Evolutionary conservation across 2,797 vertebrate species (phyloP), one percentile per base, ranked within the genome.

Genomic region (Sarcophilus harrisii): DNA sequence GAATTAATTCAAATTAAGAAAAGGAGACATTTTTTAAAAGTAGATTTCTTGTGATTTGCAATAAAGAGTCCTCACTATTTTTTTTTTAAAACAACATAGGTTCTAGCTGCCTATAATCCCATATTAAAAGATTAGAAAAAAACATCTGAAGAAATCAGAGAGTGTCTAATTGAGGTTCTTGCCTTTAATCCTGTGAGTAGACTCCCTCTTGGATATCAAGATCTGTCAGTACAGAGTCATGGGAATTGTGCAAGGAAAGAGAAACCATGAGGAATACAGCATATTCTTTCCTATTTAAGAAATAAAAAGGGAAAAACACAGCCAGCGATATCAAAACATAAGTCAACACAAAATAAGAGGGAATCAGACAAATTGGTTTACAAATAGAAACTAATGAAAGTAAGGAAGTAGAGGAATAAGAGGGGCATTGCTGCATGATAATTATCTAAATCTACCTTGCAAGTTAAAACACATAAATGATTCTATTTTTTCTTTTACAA

Each of bases 61-160:
- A 98, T 98, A 98, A 98, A 98, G 96, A 93, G 97, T 96, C 95
- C 96, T 98, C 95, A 95, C 97, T 98, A 98, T 98, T 98, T 98
- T 98, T 98, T 98, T 98, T 96, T 98, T 55, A 11, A 96, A 98
- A 93, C 96, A 98, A 87, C 97, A 98, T 98, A 98, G 98, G 98
- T 98, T 98, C 98, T 99, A 98, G 97, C 96, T 98, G 98, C 98
- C 98, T 99, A 98, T 99, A 99, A 99, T 99, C 98, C 98, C 98
- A 99, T 98, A 99, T 99, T 99, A 99, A 99, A 99, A 99, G 99
- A 99, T 99, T 99, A 99, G 99, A 99, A 99, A 98, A 98, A 98
- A 99, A 99, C 98, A 99, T 99, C 99, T 99, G 98, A 99, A 99
- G 98, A 99, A 99, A 99, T 99, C 99, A 99, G 98, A 99, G 98